Conservation (phyloP, 1,140 invertebrate species). For the Pectinophora gossypiella region DNA sequence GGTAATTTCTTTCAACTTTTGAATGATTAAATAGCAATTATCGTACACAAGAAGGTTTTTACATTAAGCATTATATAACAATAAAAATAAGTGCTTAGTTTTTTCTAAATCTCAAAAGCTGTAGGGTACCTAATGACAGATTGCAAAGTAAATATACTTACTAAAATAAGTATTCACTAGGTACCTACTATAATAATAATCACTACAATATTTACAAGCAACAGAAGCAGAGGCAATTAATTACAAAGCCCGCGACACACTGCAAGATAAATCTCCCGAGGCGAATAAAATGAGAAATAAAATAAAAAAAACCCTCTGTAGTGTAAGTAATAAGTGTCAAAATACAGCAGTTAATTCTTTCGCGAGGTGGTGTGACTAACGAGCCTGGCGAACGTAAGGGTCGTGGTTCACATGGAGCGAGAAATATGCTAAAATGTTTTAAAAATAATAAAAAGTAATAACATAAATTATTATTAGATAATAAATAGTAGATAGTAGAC, state of each 20-base stretch:
- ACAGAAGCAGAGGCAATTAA: not conserved
- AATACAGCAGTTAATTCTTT: slow-evolving; percentile 55
- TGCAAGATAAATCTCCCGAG: not conserved
- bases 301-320: slow-evolving; percentile 14
- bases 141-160: not conserved
- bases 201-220: not conserved
- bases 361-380: slow-evolving; percentile 53
- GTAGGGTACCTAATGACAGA: not conserved
- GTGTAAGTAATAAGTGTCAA: slow-evolving; percentile 51
- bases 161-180: not conserved
- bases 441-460: too few relatives aligned
- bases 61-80: not conserved
- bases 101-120: not conserved
- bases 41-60: too few relatives aligned
- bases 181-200: not conserved
- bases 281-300: slow-evolving; percentile 7
- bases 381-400: slow-evolving; percentile 33
- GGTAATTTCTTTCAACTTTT: too few relatives aligned
- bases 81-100: not conserved
- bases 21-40: too few relatives aligned
- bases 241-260: not conserved
- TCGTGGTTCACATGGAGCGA: not conserved
- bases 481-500: too few relatives aligned
- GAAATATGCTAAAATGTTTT: not conserved
- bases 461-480: too few relatives aligned